Evolutionary conservation across 2,797 vertebrate species (phyloP), one percentile per base, ranked within the genome.

Genomic region (Corythornis leucogaster): DNA sequence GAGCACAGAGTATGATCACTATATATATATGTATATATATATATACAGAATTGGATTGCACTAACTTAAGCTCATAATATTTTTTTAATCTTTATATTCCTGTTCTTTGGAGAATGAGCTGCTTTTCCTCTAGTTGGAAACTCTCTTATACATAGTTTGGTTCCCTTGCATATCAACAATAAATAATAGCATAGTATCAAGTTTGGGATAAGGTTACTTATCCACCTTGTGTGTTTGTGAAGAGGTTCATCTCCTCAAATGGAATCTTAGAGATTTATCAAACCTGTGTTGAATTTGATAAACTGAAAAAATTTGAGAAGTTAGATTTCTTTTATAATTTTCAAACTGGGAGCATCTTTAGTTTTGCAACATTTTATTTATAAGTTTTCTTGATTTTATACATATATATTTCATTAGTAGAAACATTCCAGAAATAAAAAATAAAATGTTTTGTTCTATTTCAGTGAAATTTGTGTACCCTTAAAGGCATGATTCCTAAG

Each of bases 381-480:
- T 11, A 31, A 28, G 12, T 77, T 61, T 48, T 11, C 7, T 35
- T 33, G 28, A n/a, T 55, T 25, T 58, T 53, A 43, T 58, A 58
- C 4, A 10, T 14, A 33, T 21, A 19, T 45, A 13, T 20, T 76
- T 28, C 15, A 35, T 14, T 11, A 69, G 57, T 9, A 66, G 6
- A 81, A 85, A 26, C 19, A 35, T 4, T 81, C 18, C 5, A 79
- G 74, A 85, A 85, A 58, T 53, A 9, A 61, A 20, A 19, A 87
- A 40, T 11, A 57, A 20, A n/a, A 2, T 1, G 0, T 2, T 63
- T 87, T 22, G 22, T 8, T 76, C 10, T 10, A 31, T 51, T 58
- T 71, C 46, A 16, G 11, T 66, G 38, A 64, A 84, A 71, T 46
- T 53, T 11, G 8, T 69, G 21, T 43, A 76, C 1, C 30, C 45